These are phyloP conservation scores for Rhadinocentrus ornatus DNA, from an alignment of 2,797 vertebrate species.

Conservation along the genomic window DNA sequence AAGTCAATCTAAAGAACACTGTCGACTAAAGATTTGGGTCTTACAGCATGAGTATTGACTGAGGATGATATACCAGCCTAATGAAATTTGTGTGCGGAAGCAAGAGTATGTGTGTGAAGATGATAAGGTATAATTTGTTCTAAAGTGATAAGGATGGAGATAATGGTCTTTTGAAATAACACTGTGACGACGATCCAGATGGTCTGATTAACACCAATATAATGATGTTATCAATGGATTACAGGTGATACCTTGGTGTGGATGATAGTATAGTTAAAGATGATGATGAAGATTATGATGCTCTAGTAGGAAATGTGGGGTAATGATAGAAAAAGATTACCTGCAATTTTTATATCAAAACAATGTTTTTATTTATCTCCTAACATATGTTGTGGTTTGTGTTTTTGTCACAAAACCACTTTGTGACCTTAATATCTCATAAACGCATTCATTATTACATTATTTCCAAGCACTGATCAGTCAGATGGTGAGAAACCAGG, in stretches of 20 bases:
- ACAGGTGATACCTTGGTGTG: constrained; percentile 46
- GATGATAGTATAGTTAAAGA: constrained; percentile 50
- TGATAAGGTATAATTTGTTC: constrained; percentile 64
- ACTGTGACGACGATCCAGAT: constrained; percentile 47
- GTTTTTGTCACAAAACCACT: neutral
- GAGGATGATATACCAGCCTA: constrained; percentile 39
- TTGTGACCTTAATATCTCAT: neutral
- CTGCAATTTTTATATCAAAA: neutral
- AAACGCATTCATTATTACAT: neutral
- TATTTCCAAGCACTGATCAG: neutral
- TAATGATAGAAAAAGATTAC: constrained; percentile 7
- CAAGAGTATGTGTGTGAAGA: constrained; percentile 21
- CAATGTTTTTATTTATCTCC: neutral
- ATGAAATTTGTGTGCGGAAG: constrained; percentile 38
- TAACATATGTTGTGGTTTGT: neutral
- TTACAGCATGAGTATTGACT: constrained; percentile 50
- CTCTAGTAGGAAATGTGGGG: constrained; percentile 11
- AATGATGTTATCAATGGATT: constrained; percentile 60
- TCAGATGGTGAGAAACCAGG: neutral
- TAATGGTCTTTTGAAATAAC: constrained; percentile 70
- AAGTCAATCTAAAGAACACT: constrained; percentile 59
- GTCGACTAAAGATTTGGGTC: constrained; percentile 42
- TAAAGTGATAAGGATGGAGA: constrained; percentile 69
- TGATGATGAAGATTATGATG: constrained; percentile 10
- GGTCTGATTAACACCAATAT: constrained; percentile 63